phyloP scores from a whole-genome alignment of 2,888 invertebrate genomes.

The Cephus rjabovi region DNA sequence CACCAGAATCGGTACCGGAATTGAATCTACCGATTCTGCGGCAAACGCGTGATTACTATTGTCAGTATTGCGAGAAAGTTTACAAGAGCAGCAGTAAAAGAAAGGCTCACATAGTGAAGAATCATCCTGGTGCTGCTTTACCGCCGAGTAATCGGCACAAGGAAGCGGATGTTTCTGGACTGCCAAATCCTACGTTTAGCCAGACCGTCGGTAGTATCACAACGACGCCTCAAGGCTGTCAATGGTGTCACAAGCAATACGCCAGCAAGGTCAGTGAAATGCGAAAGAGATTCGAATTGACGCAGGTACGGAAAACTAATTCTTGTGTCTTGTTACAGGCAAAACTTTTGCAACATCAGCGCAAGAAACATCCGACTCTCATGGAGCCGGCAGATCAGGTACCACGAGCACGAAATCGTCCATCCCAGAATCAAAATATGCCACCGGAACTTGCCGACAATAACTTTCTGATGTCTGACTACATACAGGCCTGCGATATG shows the following conservation, averaged over 20 bases:
- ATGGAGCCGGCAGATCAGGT: conserved; percentile 64
- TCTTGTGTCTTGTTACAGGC: conserved; percentile 58
- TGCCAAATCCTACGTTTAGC: conserved; percentile 74
- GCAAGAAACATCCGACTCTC: conserved; percentile 72
- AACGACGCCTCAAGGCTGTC: conserved; percentile 78
- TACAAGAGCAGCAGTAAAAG: conserved; percentile 89
- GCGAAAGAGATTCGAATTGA: neutral
- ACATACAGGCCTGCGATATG: conserved; percentile 43
- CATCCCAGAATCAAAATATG: conserved; percentile 56
- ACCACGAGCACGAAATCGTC: conserved; percentile 59
- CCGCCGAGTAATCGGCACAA: conserved; percentile 70
- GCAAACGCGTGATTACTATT: conserved; percentile 83
- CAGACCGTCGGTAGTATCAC: conserved; percentile 80
- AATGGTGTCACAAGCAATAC: conserved; percentile 89
- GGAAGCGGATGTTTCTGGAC: conserved; percentile 64
- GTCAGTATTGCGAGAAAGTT: conserved; percentile 85
- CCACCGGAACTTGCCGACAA: conserved; percentile 46
- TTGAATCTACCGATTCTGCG: conserved; percentile 82
- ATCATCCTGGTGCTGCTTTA: conserved; percentile 83
- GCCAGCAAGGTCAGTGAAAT: conserved; percentile 76
- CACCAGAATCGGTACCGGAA: conserved; percentile 77
- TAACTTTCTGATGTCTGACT: conserved; percentile 50
- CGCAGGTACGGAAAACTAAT: neutral
- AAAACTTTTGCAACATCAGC: conserved; percentile 77
- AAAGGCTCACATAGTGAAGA: conserved; percentile 83